Evolutionary conservation across 2,888 invertebrate genomes (phyloP), one percentile per base, ranked within the genome.

Genomic region (Volucella inanis): DNA sequence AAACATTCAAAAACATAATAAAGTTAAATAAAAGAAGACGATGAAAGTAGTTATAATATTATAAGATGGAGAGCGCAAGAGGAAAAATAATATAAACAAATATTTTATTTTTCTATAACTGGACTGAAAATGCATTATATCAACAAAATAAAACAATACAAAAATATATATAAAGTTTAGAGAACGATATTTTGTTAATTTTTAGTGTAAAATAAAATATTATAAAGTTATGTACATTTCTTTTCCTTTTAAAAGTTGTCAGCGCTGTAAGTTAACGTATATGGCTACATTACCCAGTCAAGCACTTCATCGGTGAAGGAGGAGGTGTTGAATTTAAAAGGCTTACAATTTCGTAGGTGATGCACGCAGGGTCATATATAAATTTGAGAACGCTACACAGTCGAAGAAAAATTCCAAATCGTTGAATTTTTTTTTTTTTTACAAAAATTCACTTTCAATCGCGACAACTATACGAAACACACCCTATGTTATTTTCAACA

Each of bases 101-200:
- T 84, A 70, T 54, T 79, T 49, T 70, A 65, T 75, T 79, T 84
- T 84, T 84, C 47, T 70, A 59, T 62, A 84, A 78, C 62, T 68
- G 78, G 74, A 83, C 79, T 78, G 83, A 79, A 83, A 74, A 75
- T 83, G 74, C 78, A 78, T 74, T 68, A 45, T 78, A 68, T 57
- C 45, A 78, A 72, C 59, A 68, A 65, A 75, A 54, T 38, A 64
- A 62, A 55, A 47, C 11, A 47, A 57, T 38, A 12, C 52, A 62
- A 14, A 43, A 41, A 59, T 15, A 49, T 39, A 38, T 15, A 54
- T 18, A 57, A 47, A 15, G 38, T 22, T 22, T 22, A 22, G 41
- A 67, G 50, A 39, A 59, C 61, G 39, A 61, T 76, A 68, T 76
- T 59, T 76, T 67, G 76, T 61, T 76, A 68, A 68, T 54, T 55